Conservation (phyloP, 2,113 vertebrate genomes). For the Podilymbus podiceps region DNA sequence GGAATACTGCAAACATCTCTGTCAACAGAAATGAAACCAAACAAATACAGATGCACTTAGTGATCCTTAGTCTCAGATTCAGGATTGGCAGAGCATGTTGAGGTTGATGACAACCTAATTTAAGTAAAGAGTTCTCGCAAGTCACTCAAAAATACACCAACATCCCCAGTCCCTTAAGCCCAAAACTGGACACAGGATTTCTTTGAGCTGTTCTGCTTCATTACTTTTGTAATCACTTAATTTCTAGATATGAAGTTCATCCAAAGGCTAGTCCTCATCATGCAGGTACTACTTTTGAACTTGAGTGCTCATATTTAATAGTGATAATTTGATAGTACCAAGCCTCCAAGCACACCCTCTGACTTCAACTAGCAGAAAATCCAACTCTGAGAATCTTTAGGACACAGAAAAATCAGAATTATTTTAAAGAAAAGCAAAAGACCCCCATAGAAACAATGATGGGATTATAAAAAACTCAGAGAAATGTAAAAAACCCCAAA, state of each 20-base stretch:
- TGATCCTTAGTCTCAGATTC: neutral
- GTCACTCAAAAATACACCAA: neutral
- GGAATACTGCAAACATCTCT: constrained; percentile 93
- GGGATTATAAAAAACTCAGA: neutral
- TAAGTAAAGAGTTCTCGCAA: neutral
- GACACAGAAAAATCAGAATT: neutral
- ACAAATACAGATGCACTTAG: neutral
- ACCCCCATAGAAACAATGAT: neutral
- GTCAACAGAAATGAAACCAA: constrained; percentile 35
- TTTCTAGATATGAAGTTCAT: neutral
- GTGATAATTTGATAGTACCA: neutral
- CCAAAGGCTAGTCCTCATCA: neutral
- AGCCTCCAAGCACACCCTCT: neutral
- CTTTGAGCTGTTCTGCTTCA: neutral
- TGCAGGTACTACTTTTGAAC: neutral
- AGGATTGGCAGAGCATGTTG: neutral
- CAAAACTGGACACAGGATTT: neutral
- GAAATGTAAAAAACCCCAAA: neutral
- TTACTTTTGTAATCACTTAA: neutral
- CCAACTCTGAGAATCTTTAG: neutral
- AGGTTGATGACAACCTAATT: neutral
- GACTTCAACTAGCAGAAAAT: neutral
- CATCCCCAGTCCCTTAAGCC: neutral
- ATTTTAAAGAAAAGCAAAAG: neutral
- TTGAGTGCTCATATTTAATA: neutral